phyloP scores from a whole-genome alignment of 2,113 vertebrate species.

The Toxotes jaculatrix region DNA sequence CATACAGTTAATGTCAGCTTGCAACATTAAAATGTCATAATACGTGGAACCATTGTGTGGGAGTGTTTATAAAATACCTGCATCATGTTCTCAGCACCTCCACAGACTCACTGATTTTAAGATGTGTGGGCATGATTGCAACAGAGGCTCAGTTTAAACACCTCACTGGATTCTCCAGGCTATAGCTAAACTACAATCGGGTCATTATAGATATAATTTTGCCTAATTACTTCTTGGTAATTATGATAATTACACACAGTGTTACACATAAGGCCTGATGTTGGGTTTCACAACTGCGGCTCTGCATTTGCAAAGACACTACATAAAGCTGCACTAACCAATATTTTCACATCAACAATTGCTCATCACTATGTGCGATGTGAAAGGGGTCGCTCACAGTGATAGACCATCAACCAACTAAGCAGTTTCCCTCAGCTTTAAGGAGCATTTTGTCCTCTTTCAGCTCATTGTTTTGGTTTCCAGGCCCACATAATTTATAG shows the following conservation, averaged over 20 bases:
- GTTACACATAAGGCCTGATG: background rate
- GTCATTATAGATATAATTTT: background rate
- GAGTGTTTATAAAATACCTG: constrained; percentile 50
- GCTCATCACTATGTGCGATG: background rate
- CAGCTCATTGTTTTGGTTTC: background rate
- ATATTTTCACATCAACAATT: background rate
- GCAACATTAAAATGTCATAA: constrained; percentile 17
- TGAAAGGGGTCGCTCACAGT: background rate
- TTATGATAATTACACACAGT: background rate
- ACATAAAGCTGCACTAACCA: background rate
- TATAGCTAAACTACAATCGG: constrained; percentile 7
- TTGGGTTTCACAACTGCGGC: background rate
- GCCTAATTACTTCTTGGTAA: constrained; percentile 24
- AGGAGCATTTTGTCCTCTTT: background rate
- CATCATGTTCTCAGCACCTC: constrained; percentile 26
- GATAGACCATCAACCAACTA: background rate
- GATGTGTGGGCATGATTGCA: background rate
- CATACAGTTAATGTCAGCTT: constrained; percentile 25
- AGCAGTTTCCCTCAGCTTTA: background rate
- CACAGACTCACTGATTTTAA: constrained; percentile 20
- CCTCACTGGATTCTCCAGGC: background rate
- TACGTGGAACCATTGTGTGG: constrained; percentile 12
- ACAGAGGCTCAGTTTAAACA: constrained; percentile 2
- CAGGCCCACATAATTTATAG: background rate
- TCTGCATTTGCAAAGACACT: background rate